Evolutionary conservation across 2,797 vertebrate species (phyloP), one percentile per base, ranked within the genome.

Genomic region (Eidolon dupreanum): DNA sequence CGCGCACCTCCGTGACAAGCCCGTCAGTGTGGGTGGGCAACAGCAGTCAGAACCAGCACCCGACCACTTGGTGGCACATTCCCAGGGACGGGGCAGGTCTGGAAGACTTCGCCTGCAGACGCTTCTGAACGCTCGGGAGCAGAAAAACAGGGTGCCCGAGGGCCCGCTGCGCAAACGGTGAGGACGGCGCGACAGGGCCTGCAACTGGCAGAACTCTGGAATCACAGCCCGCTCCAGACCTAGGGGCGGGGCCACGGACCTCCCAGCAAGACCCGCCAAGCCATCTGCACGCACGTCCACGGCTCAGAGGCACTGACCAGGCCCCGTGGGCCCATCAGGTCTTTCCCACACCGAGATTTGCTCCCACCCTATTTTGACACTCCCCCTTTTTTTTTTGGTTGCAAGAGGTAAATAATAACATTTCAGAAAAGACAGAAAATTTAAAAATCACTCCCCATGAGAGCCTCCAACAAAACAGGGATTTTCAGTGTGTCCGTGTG

Each of bases 281-380:
- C 3, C 16, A 43, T 9, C 3, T 17, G 15, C 13, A 4, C 4
- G 59, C 31, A 0, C 22, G 0, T 4, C 9, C 2, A 43, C 22
- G 43, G 65, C n/a, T 57, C 31, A 92, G 83, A 74, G 51, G 33
- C 28, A 17, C 2, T 55, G 61, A 38, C 66, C 26, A 19, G 17
- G 3, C 16, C 16, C 31, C n/a, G 8, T 8, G 31, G 6, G 12
- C 51, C 55, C 53, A 4, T 24, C 26, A 24, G 19, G 11, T 74
- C 51, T 36, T 81, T 74, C 22, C 59, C 38, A 59, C 11, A 57
- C 38, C 26, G 31, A 71, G 26, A 59, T n/a, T 8, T 46, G 19
- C 43, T 86, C 28, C 55, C 68, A n/a, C n/a, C 20, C 38, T 49
- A 10, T 70, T 36, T 46, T 51, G 22, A 36, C 31, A n/a, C 33